Evolutionary conservation across 2,797 vertebrate genomes (phyloP), one percentile per base, ranked within the genome.

Genomic region (Diplodus sargus): DNA sequence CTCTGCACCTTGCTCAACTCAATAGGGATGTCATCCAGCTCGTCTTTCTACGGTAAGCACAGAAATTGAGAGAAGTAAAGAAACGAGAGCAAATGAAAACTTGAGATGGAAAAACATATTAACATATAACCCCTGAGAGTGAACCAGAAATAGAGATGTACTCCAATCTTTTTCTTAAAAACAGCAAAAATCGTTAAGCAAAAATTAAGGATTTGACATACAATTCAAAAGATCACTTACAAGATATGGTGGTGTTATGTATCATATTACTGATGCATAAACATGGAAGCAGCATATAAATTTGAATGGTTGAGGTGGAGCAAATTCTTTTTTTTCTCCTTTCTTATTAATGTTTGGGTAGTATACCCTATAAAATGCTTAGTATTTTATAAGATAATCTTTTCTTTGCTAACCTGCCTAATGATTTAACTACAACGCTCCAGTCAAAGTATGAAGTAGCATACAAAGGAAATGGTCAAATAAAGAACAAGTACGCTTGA

Each of bases 1-100:
- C 98, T 99, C 90, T 99, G 98, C 61, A 99, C 97, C 90, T 98
- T 98, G 95, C 97, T 98, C 83, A 99, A 96, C 92, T 99, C 97
- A 17, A 99, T 97, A 5, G 97, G 97, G 70, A 96, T 93, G 77
- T 97, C 97, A 0, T 98, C 97, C 4, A 96, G 93, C 83, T 98
- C 98, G 0, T 99, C 97, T 69, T 97, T 99, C 98, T 99, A 82
- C 63, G 39, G 72, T 43, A 45, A 76, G 13, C 54, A 78, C 13
- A 84, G 51, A 75, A n/a, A 65, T 39, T 4, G 23, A 60, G 39
- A 39, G 9, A 17, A 72, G 22, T 39, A 11, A 62, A 25, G 17
- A 43, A 12, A 34, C 34, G 39, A 34, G 2, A 23, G 5, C 4
- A 18, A 69, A 59, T 18, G 2, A 6, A 71, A 47, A 18, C 23